Base-by-base conservation (phyloP, 1,140 invertebrate species). In the Pseudobourletiella spinata region DNA sequence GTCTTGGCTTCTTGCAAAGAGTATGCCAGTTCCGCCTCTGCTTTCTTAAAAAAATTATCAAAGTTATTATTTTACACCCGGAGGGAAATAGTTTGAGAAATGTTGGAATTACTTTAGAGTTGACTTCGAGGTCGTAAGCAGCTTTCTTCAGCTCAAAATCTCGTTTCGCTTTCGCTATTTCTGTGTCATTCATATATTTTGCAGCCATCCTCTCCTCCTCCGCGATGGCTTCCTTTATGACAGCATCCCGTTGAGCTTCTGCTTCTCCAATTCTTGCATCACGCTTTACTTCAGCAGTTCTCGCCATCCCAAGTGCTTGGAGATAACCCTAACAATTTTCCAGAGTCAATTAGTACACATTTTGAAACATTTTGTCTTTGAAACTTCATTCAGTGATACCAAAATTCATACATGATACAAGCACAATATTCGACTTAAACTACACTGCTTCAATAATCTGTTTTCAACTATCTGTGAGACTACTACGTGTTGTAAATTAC, bases 111-210 rank as follows among this genome's bases (percentile, higher is more conserved):
- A 83, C 82, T 76, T 95, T 97, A 3, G 92, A 94, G 76, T 95
- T 89, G 32, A 98, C 92, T 82, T 98, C 94, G 63, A 92, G 86
- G 75, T 98, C 95, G 74, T 97, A 98, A 18, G 89, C 87, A 18
- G 95, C 94, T 75, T 98, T 96, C 76, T 98, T 97, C 50, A 98
- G 75, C 77, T 98, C 92, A 75, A 97, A 98, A 77, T 98, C 94
- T 70, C 93, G 78, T 72, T 95, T 88, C 0, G 94, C 68, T 77
- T 97, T 95, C 0, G 94, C 91, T 61, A 98, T 96, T 75, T 97
- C 92, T 2, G 91, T 93, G 73, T 98, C 93, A 76, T 98, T 98
- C 0, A 64, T 11, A 68, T 76, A 79, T 43, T 76, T 71, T 11
- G 81, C 73, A 28, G 92, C 91, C 91, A 97, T 95, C 43, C 91